phyloP scores from a whole-genome alignment of 2,113 vertebrate species.

The Dicrurus megarhynchus region DNA sequence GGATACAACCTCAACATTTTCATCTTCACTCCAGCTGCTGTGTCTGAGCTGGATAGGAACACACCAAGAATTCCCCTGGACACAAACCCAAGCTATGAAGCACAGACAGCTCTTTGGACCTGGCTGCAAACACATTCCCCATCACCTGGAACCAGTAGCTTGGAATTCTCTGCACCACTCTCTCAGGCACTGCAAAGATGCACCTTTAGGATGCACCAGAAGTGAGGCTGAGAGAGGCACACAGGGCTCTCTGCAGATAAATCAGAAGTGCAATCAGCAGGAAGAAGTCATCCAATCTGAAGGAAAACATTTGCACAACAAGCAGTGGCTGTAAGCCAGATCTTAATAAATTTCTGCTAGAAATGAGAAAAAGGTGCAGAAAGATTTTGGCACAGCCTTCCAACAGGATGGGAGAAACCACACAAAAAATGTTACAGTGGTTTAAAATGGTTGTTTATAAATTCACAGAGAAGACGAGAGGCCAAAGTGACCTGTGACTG shows the following conservation, averaged over 20 bases:
- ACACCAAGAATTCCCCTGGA: not conserved
- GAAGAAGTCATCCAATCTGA: not conserved
- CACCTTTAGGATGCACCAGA: not conserved
- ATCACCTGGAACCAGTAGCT: not conserved
- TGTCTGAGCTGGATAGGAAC: not conserved
- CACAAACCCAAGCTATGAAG: not conserved
- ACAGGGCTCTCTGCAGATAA: not conserved
- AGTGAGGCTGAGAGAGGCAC: not conserved
- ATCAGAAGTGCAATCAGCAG: not conserved
- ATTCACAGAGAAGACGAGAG: not conserved
- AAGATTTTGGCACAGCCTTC: constrained; percentile 26
- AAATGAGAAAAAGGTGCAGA: constrained; percentile 53
- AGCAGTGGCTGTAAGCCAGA: not conserved
- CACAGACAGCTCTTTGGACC: not conserved
- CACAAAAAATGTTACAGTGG: constrained; percentile 12
- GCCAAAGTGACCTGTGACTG: not conserved
- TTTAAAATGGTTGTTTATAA: constrained; percentile 13
- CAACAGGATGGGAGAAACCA: constrained; percentile 38
- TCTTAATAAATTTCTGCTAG: constrained; percentile 42
- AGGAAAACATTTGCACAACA: constrained; percentile 30
- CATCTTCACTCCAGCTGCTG: not conserved
- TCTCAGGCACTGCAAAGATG: not conserved
- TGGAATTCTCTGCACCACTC: not conserved
- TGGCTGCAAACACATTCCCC: not conserved
- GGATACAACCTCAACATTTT: not conserved